Percentiles rank a stretch among this genome's conserved stretches.
These are phyloP conservation scores for Lumbricus terrestris DNA, from an alignment of 2,888 invertebrate species.

Conservation along the genomic window DNA sequence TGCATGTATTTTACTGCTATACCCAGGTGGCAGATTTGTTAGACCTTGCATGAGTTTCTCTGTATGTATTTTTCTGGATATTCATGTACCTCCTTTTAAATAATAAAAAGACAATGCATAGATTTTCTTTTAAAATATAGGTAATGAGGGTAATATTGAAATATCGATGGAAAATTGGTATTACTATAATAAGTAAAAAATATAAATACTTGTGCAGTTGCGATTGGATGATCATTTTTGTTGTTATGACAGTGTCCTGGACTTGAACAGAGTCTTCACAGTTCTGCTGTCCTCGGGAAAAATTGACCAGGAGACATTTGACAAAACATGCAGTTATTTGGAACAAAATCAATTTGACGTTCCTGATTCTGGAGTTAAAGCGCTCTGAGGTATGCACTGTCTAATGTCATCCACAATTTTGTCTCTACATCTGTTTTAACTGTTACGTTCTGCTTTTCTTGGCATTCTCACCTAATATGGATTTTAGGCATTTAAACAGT, in stretches of 20 bases:
- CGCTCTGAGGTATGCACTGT: neutral
- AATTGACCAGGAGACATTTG: slow-evolving; percentile 25
- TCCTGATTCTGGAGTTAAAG: slow-evolving; percentile 26
- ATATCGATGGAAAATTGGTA: neutral
- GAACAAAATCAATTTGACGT: slow-evolving; percentile 31
- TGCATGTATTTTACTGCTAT: too few relatives aligned
- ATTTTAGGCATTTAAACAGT: neutral
- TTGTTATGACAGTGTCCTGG: slow-evolving; percentile 22
- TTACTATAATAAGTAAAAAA: neutral
- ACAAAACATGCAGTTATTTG: slow-evolving; percentile 27
- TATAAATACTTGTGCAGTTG: neutral
- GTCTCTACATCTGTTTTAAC: neutral
- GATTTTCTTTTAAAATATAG: neutral
- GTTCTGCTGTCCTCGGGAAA: slow-evolving; percentile 30
- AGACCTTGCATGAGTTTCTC: too few relatives aligned
- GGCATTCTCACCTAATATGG: neutral
- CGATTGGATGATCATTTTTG: neutral
- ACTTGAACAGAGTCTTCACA: slow-evolving; percentile 28
- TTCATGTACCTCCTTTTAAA: too few relatives aligned
- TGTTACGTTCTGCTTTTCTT: neutral
- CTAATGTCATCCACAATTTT: neutral
- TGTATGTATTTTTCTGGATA: too few relatives aligned
- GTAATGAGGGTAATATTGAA: neutral
- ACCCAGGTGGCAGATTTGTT: too few relatives aligned
- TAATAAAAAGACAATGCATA: neutral